These are phyloP conservation scores for Chouioia cunea DNA, from an alignment of 2,888 invertebrate species.

Conservation along the genomic window DNA sequence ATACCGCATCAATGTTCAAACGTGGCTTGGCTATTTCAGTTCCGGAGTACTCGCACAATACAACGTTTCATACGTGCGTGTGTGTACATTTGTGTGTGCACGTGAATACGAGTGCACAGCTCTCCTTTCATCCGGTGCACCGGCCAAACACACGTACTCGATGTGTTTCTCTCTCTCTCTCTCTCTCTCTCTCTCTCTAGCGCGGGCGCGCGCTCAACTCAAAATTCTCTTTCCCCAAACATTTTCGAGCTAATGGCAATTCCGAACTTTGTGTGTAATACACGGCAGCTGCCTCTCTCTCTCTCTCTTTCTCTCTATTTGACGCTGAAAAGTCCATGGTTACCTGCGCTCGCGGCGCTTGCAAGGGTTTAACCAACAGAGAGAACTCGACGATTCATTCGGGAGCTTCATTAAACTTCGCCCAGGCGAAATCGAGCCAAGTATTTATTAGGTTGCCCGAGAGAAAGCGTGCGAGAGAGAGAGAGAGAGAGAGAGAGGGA, in stretches of 20 bases:
- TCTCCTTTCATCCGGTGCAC: background rate
- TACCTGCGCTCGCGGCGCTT: background rate
- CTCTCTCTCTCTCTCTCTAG: no score
- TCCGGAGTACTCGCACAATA: background rate
- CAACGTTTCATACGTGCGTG: slow-evolving; percentile 6
- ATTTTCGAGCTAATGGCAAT: slow-evolving; percentile 32
- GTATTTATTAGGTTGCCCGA: slow-evolving; percentile 39
- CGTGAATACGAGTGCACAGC: no score
- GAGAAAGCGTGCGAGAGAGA: background rate
- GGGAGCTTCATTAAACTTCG: slow-evolving; percentile 41
- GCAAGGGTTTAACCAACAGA: slow-evolving; percentile 30
- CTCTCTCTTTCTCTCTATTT: no score
- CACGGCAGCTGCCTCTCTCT: background rate
- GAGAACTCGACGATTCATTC: background rate
- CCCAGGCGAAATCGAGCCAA: slow-evolving; percentile 28
- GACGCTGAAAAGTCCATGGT: slow-evolving; percentile 9
- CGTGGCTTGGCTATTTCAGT: slow-evolving; percentile 22
- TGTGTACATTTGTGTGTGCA: background rate
- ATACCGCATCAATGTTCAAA: slow-evolving; percentile 17
- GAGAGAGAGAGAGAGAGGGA: background rate
- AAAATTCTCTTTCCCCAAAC: slow-evolving; percentile 27
- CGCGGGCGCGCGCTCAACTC: background rate
- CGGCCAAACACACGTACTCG: background rate
- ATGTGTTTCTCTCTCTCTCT: no score
- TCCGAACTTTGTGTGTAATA: slow-evolving; percentile 15